Evolutionary conservation across 53 echinoderm and acorn worm species (phyloP).

Genomic region (Henricia sp.): DNA sequence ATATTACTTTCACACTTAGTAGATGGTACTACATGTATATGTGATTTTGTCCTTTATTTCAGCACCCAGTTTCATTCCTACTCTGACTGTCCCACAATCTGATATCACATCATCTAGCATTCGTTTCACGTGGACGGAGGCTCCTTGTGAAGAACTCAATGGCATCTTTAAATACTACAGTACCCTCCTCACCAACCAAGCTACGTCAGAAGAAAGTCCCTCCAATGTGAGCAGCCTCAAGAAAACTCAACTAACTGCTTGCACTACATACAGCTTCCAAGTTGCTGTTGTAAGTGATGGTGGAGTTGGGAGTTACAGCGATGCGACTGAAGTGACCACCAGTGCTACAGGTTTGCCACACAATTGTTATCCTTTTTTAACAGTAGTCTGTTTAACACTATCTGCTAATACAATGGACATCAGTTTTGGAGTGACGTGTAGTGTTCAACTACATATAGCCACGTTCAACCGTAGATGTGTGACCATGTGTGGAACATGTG

Average conservation of each 20-base stretch:
- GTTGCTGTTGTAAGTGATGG: conserved; percentile 13
- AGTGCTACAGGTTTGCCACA: conserved; percentile 14
- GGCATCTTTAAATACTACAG: not conserved
- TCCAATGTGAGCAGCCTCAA: too few species aligned
- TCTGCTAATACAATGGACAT: too few species aligned
- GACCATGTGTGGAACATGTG: too few species aligned
- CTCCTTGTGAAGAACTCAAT: conserved; percentile 22
- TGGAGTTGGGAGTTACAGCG: conserved; percentile 41
- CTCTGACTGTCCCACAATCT: not conserved
- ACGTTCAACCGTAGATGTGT: too few species aligned
- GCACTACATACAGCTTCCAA: conserved; percentile 35
- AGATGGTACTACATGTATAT: not conserved
- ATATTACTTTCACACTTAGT: too few species aligned
- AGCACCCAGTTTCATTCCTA: conserved; percentile 40
- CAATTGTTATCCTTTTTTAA: too few species aligned
- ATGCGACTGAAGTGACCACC: conserved; percentile 22
- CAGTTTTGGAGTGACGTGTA: too few species aligned
- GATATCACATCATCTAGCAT: conserved; percentile 18
- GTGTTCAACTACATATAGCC: too few species aligned
- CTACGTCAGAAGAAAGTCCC: too few species aligned
- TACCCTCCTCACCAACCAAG: not conserved
- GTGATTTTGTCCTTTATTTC: not conserved
- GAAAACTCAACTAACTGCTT: not conserved
- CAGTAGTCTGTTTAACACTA: too few species aligned
- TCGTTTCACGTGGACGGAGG: conserved; percentile 33